Evolutionary conservation across 2,797 vertebrate species (phyloP).

Genomic region (Sebastes vulpes): DNA sequence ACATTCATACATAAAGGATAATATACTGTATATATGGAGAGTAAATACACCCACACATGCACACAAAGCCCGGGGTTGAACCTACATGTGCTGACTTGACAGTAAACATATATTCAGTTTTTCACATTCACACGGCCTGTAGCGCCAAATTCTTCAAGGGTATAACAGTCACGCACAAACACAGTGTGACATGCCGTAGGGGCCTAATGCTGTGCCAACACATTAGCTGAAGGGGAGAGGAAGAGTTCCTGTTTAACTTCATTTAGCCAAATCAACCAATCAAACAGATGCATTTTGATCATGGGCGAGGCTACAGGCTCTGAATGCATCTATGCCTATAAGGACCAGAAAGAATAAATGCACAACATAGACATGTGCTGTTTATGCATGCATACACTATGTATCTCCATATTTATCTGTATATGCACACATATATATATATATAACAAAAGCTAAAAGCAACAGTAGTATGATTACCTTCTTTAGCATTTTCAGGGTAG

Average conservation of each 20-base stretch:
- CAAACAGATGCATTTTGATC: neutral
- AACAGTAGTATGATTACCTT: neutral
- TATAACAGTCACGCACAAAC: neutral
- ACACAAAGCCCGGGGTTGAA: neutral
- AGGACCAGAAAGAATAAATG: neutral
- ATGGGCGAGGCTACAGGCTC: neutral
- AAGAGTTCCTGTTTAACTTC: neutral
- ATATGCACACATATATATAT: no score
- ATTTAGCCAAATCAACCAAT: neutral
- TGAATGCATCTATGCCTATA: neutral
- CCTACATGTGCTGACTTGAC: constrained; percentile 37
- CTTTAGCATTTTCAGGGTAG: no score
- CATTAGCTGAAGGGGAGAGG: neutral
- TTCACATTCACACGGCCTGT: neutral
- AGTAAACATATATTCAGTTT: neutral
- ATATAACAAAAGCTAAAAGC: no score
- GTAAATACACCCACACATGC: neutral
- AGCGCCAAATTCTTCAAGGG: neutral
- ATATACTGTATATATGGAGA: neutral
- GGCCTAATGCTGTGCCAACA: neutral
- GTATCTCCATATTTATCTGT: neutral
- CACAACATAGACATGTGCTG: neutral
- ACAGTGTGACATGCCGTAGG: neutral
- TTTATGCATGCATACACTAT: neutral
- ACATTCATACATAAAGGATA: constrained; percentile 3